Percentiles rank a stretch among this genome's conserved stretches.
phyloP scores from a whole-genome alignment of 2,113 vertebrate genomes.

The Elephas maximus region DNA sequence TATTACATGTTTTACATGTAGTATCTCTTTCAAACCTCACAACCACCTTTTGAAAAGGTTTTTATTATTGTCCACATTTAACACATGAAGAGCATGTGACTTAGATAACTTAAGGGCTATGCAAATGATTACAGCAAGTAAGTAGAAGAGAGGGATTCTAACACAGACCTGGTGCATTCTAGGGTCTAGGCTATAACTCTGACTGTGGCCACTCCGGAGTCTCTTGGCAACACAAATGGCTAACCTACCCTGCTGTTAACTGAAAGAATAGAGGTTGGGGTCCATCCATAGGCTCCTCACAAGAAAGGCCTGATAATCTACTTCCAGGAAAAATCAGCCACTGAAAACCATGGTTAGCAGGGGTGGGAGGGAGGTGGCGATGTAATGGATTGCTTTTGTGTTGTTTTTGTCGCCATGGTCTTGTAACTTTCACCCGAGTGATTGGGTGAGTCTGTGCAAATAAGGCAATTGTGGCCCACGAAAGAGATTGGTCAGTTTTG shows the following conservation, averaged over 20 bases:
- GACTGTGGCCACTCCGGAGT: not conserved
- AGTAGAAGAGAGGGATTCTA: too few relatives aligned
- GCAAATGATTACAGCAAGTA: not conserved
- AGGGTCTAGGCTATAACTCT: not conserved
- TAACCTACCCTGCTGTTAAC: not conserved
- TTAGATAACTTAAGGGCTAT: not conserved
- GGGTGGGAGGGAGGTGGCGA: not conserved
- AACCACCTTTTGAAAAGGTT: not conserved
- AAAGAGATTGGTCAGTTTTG: too few relatives aligned
- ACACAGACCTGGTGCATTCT: not conserved
- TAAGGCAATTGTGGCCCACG: too few relatives aligned
- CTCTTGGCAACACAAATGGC: not conserved
- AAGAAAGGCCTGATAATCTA: not conserved
- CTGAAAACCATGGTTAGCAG: not conserved
- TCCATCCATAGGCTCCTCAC: not conserved
- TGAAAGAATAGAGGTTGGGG: not conserved
- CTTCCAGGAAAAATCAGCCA: not conserved
- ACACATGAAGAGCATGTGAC: not conserved
- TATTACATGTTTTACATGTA: not conserved
- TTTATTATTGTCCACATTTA: conserved; percentile 18
- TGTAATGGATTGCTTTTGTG: too few relatives aligned
- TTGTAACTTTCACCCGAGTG: too few relatives aligned
- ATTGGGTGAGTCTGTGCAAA: too few relatives aligned
- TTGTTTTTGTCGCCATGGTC: too few relatives aligned
- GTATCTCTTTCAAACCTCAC: not conserved